These are phyloP conservation scores for Aradophagus sp. DNA, from an alignment of 1,140 invertebrate genomes.

Conservation along the genomic window DNA sequence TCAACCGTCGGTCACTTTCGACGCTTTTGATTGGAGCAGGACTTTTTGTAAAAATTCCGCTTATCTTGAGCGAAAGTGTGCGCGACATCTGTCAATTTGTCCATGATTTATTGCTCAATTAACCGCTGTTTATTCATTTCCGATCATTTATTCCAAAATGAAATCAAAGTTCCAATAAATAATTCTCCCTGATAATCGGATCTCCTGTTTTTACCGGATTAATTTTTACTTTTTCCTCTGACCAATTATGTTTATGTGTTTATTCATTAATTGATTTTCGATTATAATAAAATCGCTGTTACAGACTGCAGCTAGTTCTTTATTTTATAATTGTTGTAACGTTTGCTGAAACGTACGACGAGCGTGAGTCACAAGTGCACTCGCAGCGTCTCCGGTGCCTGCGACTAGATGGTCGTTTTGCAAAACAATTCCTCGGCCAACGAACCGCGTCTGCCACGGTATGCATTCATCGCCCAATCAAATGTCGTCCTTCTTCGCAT, in stretches of 20 bases:
- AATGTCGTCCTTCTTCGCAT: constrained; percentile 10
- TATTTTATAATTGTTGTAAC: constrained; percentile 32
- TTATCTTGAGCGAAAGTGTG: constrained; percentile 1
- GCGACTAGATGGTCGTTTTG: constrained; percentile 44
- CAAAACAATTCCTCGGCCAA: constrained; percentile 54
- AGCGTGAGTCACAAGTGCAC: constrained; percentile 39
- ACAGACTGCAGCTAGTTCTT: constrained; percentile 5
- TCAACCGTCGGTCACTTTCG: constrained; percentile 8
- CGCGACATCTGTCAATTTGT: constrained; percentile 21
- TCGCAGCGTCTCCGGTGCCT: constrained; percentile 24
- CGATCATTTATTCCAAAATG: no score
- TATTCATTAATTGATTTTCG: no score
- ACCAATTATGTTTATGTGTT: no score
- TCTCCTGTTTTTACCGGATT: no score
- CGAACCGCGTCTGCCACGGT: constrained; percentile 39
- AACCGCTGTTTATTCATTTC: constrained; percentile 1
- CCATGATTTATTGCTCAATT: constrained; percentile 9
- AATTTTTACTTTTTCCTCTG: no score
- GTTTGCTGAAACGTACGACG: constrained; percentile 21
- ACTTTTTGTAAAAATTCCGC: constrained; percentile 6
- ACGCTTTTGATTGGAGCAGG: constrained; percentile 5
- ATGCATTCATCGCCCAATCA: constrained; percentile 37
- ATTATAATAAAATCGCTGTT: no score
- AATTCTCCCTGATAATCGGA: no score
- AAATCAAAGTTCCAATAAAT: no score